Conservation (phyloP, 2,888 invertebrate genomes). For the Phortica magna region DNA sequence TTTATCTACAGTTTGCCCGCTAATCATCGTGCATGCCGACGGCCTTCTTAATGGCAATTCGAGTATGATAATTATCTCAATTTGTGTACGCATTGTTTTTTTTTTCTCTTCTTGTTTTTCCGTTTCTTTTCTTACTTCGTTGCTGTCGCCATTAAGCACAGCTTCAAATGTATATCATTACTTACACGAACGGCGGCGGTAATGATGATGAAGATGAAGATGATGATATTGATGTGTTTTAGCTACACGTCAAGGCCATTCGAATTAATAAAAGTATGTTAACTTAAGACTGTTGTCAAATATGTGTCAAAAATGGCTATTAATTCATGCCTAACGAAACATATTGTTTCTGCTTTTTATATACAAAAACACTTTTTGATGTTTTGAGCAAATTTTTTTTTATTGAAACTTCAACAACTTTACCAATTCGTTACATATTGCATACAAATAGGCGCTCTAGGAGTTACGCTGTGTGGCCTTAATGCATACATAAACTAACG, state of each 20-base stretch:
- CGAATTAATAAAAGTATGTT: background rate
- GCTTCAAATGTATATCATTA: constrained; percentile 51
- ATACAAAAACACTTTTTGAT: no score
- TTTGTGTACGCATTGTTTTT: constrained; percentile 47
- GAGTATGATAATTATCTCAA: constrained; percentile 63
- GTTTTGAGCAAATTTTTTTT: background rate
- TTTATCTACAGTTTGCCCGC: background rate
- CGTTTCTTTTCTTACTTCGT: constrained; percentile 31
- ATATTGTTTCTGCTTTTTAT: background rate
- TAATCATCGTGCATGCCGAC: constrained; percentile 35
- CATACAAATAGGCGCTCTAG: constrained; percentile 9
- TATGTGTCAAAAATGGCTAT: no score
- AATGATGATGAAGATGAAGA: background rate
- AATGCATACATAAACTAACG: constrained; percentile 12
- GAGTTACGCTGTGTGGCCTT: background rate
- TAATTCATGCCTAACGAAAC: no score
- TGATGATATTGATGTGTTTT: background rate
- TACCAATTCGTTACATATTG: background rate
- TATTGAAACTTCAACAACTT: background rate
- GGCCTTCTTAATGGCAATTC: constrained; percentile 57
- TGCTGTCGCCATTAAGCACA: constrained; percentile 19
- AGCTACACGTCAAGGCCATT: constrained; percentile 9
- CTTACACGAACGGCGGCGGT: constrained; percentile 46
- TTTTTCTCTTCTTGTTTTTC: background rate
- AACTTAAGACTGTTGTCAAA: background rate